A percentile compares a stretch with the other conserved stretches of the same genome.
phyloP scores from a whole-genome alignment of 92 coral and sea anemone genomes.

The Zoanthus sociatus region DNA sequence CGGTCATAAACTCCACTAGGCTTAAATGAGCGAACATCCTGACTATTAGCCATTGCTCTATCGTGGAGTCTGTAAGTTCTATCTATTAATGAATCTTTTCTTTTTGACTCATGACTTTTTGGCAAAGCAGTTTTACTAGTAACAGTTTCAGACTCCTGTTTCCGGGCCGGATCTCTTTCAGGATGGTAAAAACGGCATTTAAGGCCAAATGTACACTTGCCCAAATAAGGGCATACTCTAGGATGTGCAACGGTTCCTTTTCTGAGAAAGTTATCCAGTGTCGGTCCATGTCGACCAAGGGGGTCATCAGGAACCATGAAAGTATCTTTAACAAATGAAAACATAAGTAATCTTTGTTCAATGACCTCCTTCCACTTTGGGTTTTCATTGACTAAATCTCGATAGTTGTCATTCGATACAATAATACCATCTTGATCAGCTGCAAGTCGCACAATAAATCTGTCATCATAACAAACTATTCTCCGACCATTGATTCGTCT shows the following conservation, averaged over 20 bases:
- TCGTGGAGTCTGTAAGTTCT: conserved; percentile 26
- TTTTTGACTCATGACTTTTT: conserved; percentile 22
- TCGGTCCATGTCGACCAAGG: conserved; percentile 96
- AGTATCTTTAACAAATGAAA: conserved; percentile 94
- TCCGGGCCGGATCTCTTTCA: conserved; percentile 84
- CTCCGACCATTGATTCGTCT: conserved; percentile 92
- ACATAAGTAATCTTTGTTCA: conserved; percentile 92
- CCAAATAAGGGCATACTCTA: conserved; percentile 86
- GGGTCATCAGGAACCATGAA: conserved; percentile 99
- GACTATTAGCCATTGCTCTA: background rate
- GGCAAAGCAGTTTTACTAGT: conserved; percentile 1
- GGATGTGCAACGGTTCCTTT: conserved; percentile 93
- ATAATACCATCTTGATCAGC: conserved; percentile 93
- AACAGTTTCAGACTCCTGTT: conserved; percentile 20
- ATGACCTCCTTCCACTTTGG: conserved; percentile 94
- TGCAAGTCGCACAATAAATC: conserved; percentile 90
- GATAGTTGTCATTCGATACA: conserved; percentile 94
- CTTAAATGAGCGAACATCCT: background rate
- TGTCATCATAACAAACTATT: conserved; percentile 97
- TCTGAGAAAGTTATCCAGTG: conserved; percentile 86
- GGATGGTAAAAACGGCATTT: conserved; percentile 96
- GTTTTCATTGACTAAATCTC: conserved; percentile 88
- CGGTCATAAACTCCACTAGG: conserved; percentile 15
- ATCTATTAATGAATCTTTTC: conserved; percentile 11
- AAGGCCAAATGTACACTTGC: conserved; percentile 92